These are phyloP conservation scores for Yponomeuta evonymella DNA, from an alignment of 2,888 invertebrate species.

Conservation along the genomic window DNA sequence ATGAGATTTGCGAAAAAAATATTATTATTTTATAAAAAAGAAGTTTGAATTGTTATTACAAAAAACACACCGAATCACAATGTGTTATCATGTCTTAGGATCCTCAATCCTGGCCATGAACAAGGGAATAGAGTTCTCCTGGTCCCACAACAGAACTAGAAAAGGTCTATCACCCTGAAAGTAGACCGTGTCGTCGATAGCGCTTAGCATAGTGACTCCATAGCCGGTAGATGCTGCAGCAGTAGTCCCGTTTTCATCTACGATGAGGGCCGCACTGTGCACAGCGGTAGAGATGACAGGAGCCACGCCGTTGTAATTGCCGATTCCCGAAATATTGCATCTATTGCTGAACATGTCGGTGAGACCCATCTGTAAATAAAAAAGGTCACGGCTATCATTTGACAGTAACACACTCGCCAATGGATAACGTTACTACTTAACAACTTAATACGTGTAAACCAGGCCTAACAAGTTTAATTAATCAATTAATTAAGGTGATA, in stretches of 20 bases:
- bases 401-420: too few species aligned
- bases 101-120: constrained; percentile 70
- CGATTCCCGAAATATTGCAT: constrained; percentile 52
- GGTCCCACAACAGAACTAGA: constrained; percentile 66
- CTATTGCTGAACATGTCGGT: constrained; percentile 50
- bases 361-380: constrained; percentile 59
- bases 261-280: constrained; percentile 67
- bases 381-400: too few species aligned
- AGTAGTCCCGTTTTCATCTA: constrained; percentile 69
- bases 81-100: constrained; percentile 31
- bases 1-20: constrained; percentile 34
- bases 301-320: constrained; percentile 33
- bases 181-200: constrained; percentile 44
- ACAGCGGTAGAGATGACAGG: constrained; percentile 61
- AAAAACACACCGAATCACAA: too few species aligned
- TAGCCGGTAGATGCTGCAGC: constrained; percentile 66
- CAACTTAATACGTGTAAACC: too few species aligned
- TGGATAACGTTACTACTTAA: too few species aligned
- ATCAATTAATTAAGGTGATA: too few species aligned
- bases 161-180: constrained; percentile 69
- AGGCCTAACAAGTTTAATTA: too few species aligned
- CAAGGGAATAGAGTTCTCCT: constrained; percentile 53
- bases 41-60: too few species aligned
- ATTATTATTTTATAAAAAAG: constrained; percentile 13
- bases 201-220: constrained; percentile 64